phyloP scores from a whole-genome alignment of 2,113 vertebrate species.

The Pimephales promelas region DNA sequence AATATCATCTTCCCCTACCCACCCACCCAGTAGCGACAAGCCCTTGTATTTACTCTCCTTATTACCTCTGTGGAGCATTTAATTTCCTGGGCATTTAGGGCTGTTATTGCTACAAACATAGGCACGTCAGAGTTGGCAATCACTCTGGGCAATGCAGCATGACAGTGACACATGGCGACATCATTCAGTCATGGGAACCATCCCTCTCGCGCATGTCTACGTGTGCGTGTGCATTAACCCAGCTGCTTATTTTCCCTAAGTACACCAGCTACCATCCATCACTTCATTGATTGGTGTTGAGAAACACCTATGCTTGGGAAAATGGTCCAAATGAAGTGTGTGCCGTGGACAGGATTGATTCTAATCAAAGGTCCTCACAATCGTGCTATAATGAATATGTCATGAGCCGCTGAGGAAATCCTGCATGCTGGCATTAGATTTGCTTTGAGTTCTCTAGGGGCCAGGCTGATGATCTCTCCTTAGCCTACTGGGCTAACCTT shows the following conservation, averaged over 20 bases:
- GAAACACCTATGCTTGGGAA: conserved; percentile 51
- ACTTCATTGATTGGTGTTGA: conserved; percentile 58
- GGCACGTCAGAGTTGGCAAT: conserved; percentile 68
- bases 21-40: conserved; percentile 41
- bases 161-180: conserved; percentile 70
- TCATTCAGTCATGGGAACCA: conserved; percentile 56
- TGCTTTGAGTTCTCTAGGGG: conserved; percentile 1
- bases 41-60: conserved; percentile 67
- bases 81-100: conserved; percentile 72
- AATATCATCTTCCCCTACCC: conserved; percentile 53
- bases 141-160: conserved; percentile 72
- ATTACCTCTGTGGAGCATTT: conserved; percentile 67
- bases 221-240: conserved; percentile 38
- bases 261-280: conserved; percentile 58
- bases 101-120: conserved; percentile 66
- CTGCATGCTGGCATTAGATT: not conserved
- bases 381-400: conserved; percentile 60
- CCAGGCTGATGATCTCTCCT: conserved; percentile 27
- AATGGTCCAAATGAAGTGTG: conserved; percentile 42
- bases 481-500: conserved; percentile 7
- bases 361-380: conserved; percentile 66
- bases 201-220: not conserved
- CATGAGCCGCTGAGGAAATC: conserved; percentile 42
- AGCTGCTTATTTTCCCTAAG: conserved; percentile 52
- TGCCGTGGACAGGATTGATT: conserved; percentile 30